Base-by-base conservation (phyloP, 2,797 vertebrate species). In the Oceanodroma leucorhoa region DNA sequence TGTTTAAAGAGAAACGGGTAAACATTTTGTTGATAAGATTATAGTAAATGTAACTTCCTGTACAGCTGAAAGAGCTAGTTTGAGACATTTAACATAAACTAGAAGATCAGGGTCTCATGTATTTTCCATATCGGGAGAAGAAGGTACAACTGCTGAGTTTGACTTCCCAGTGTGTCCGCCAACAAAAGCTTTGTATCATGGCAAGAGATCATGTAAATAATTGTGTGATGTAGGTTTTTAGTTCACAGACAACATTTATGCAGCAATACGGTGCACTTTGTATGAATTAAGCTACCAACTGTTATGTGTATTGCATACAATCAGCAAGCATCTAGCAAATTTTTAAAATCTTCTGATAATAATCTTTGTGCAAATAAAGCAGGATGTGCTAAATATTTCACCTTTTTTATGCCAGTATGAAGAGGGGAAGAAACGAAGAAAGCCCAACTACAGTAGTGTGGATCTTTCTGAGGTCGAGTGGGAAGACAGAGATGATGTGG, bases 401-500 rank as follows among this genome's bases (percentile, higher is more conserved):
- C 41, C 36, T 26, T 57, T 85, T 69, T 87, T 40, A 27, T 87
- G 94, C 84, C 96, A 99, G 99, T 99, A 99, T 70, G 99, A 99
- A 98, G 98, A 99, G 61, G 99, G 99, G 32, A 98, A 99, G 96
- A 99, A 99, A 97, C 98, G 99, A 96, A 99, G 99, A 92, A 99
- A 99, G 83, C 99, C 99, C 54, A 99, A 99, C 97, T 99, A 99
- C 94, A 99, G 99, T 65, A 99, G 99, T 4, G 99, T 99, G 94
- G 99, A 99, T 96, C 99, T 99, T 64, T 99, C 99, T 2, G 99
- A 99, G 97, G 99, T 99, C 21, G 99, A 99, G 91, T 99, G 99
- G 99, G 99, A 99, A 95, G 99, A 99, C 97, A 98, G 99, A 90
- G 99, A 99, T 71, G 99, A 99, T 90, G 98, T 99, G 95, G 99